Evolutionary conservation across 2,113 vertebrate genomes (phyloP).

Genomic region (Gobius niger): DNA sequence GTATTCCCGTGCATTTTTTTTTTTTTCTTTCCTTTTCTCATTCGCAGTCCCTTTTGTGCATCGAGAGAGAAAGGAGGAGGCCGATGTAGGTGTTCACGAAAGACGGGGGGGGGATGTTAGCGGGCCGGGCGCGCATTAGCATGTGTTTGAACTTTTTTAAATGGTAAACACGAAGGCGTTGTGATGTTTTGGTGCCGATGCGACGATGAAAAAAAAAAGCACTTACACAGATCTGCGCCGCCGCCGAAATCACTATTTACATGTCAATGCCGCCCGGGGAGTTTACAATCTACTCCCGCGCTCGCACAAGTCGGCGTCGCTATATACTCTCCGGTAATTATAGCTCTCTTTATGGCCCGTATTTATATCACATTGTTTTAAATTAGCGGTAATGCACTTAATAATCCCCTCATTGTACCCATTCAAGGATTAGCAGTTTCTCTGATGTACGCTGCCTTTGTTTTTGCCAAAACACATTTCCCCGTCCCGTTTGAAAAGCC

Average conservation of each 20-base stretch:
- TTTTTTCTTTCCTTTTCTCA: slow-evolving; percentile 9
- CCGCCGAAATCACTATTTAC: not conserved
- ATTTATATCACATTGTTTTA: slow-evolving; percentile 9
- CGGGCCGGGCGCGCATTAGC: slow-evolving; percentile 41
- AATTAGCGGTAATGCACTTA: slow-evolving; percentile 9
- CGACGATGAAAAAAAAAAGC: slow-evolving; percentile 3
- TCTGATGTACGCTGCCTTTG: slow-evolving; percentile 1
- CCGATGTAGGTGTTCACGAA: slow-evolving; percentile 44
- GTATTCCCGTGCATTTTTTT: slow-evolving; percentile 24
- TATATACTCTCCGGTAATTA: slow-evolving; percentile 3
- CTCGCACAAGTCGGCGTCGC: slow-evolving; percentile 3
- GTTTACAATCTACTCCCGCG: not conserved
- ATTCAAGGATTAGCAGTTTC: not conserved
- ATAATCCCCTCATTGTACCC: slow-evolving; percentile 6
- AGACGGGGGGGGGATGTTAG: not conserved
- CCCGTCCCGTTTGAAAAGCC: not conserved
- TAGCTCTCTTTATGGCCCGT: slow-evolving; percentile 1
- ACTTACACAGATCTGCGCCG: not conserved
- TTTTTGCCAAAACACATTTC: not conserved
- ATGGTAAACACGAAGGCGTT: not conserved
- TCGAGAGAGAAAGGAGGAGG: not conserved
- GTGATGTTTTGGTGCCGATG: slow-evolving; percentile 9
- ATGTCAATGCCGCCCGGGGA: not conserved
- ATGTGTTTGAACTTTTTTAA: slow-evolving; percentile 27
- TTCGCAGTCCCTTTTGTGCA: not conserved